A percentile compares a stretch with the other conserved stretches of the same genome.
Conservation (phyloP, 2,113 vertebrate genomes). For the Bettongia penicillata region DNA sequence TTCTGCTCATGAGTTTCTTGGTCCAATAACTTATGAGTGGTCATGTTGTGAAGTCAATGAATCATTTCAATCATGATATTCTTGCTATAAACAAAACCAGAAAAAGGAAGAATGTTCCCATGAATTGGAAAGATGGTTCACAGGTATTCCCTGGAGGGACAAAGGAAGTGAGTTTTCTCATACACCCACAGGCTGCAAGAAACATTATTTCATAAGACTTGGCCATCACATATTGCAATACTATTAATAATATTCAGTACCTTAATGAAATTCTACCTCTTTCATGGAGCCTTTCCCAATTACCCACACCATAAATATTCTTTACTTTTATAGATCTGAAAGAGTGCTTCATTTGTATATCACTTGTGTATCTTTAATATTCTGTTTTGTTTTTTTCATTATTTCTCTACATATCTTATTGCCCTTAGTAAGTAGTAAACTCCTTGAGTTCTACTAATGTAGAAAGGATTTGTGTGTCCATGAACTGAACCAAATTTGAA, state of each 20-base stretch:
- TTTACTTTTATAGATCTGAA: neutral
- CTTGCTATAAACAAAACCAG: neutral
- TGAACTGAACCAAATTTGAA: neutral
- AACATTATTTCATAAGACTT: neutral
- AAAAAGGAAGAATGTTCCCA: neutral
- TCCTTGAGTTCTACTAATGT: neutral
- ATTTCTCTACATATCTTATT: neutral
- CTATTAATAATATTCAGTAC: neutral
- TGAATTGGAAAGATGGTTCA: neutral
- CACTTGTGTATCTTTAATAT: neutral
- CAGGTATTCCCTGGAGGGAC: neutral
- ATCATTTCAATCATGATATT: neutral
- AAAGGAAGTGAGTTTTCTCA: neutral
- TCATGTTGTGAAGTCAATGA: neutral
- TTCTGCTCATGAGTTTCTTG: neutral
- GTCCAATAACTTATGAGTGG: neutral
- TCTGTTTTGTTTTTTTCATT: neutral
- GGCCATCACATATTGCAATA: neutral
- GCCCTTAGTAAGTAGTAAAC: neutral
- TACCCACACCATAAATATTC: neutral
- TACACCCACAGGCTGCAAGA: neutral
- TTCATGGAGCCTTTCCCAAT: neutral
- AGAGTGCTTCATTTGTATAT: neutral
- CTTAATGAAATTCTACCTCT: neutral
- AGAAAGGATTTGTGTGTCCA: neutral